phyloP scores from a whole-genome alignment of 2,888 invertebrate genomes.

The Dicyrtoma fusca region DNA sequence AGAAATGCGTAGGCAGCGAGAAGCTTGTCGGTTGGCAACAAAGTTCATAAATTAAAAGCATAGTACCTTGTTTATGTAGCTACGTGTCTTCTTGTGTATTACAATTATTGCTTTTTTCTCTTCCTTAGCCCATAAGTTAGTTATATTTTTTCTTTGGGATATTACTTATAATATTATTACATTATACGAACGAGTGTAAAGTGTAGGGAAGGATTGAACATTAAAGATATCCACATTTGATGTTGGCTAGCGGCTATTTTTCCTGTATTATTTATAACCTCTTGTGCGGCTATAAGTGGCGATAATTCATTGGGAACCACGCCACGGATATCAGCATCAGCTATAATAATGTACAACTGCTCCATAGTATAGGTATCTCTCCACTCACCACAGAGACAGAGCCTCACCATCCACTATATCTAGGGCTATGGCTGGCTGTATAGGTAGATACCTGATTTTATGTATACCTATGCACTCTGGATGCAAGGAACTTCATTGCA shows the following conservation, averaged over 20 bases:
- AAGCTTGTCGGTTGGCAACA: constrained; percentile 40
- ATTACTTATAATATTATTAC: constrained; percentile 18
- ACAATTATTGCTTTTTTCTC: constrained; percentile 3
- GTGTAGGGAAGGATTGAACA: constrained; percentile 24
- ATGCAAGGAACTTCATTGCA: constrained; percentile 6
- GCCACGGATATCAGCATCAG: constrained; percentile 40
- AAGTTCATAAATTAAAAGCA: constrained; percentile 41
- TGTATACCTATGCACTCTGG: background rate
- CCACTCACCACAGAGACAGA: background rate
- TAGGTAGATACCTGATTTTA: too few relatives aligned
- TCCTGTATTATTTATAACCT: constrained; percentile 39
- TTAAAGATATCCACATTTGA: constrained; percentile 32
- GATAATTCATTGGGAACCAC: constrained; percentile 47
- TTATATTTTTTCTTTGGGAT: constrained; percentile 4
- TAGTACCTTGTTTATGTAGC: constrained; percentile 33
- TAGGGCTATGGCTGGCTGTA: too few relatives aligned
- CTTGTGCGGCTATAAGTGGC: constrained; percentile 43
- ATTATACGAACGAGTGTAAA: constrained; percentile 13
- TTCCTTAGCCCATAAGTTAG: background rate
- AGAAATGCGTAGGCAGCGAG: constrained; percentile 35
- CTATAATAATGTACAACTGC: constrained; percentile 7
- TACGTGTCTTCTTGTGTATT: background rate
- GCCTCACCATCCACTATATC: constrained; percentile 9
- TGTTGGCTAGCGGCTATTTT: constrained; percentile 39
- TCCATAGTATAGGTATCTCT: background rate